phyloP scores from a whole-genome alignment of 2,113 vertebrate genomes.

The Triplophysa dalaica region DNA sequence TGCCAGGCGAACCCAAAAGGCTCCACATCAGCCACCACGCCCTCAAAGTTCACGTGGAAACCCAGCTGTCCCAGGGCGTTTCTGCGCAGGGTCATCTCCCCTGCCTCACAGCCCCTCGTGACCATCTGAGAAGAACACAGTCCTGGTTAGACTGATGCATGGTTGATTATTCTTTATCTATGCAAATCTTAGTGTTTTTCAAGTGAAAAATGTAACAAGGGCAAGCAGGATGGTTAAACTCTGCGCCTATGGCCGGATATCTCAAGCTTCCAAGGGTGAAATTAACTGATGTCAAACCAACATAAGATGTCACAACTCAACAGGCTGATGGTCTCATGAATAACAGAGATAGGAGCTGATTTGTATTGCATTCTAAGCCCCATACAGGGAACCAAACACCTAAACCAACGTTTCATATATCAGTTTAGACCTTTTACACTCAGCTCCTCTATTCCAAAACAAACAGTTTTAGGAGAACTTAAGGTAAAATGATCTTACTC shows the following conservation, averaged over 20 bases:
- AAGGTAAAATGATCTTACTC: conserved; percentile 6
- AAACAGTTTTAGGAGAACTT: conserved; percentile 15
- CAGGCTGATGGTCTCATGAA: conserved; percentile 4
- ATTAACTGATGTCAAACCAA: conserved; percentile 17
- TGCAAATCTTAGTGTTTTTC: background rate
- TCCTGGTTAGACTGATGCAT: conserved; percentile 13
- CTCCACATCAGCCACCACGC: conserved; percentile 85
- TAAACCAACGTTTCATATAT: background rate
- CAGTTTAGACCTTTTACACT: background rate
- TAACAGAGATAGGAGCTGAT: background rate
- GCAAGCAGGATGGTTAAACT: background rate
- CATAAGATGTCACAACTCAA: background rate
- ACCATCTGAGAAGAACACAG: conserved; percentile 70
- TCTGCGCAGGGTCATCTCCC: conserved; percentile 82
- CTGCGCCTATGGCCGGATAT: background rate
- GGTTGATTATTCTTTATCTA: background rate
- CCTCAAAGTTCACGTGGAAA: conserved; percentile 87
- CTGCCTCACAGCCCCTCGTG: conserved; percentile 82
- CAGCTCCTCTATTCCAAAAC: background rate
- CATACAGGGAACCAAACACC: background rate
- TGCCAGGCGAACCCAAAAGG: conserved; percentile 88
- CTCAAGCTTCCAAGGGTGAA: background rate
- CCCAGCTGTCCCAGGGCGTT: conserved; percentile 85
- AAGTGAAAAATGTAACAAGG: background rate
- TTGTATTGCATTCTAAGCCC: background rate